Conservation (phyloP, 2,113 vertebrate species). For the Thryonomys swinderianus region DNA sequence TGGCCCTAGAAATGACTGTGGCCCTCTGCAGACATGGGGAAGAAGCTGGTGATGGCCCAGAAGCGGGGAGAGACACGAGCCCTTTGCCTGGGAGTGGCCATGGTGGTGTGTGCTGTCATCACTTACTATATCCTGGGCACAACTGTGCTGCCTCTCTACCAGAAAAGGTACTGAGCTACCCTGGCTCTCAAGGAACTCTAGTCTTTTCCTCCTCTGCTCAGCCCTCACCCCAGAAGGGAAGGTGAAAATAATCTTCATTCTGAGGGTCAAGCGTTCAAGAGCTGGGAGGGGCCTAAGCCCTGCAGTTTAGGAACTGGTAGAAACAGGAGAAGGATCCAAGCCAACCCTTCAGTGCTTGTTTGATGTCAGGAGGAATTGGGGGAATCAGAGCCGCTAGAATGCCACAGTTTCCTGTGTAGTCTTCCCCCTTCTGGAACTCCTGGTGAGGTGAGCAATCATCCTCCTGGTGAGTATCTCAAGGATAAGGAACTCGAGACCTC, state of each 20-base stretch:
- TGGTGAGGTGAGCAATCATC: not conserved
- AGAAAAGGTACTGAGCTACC: constrained; percentile 83
- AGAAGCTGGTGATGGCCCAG: constrained; percentile 89
- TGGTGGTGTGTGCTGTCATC: constrained; percentile 86
- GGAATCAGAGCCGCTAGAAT: not conserved
- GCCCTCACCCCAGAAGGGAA: not conserved
- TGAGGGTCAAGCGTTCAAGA: not conserved
- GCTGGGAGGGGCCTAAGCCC: no score
- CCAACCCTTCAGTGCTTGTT: not conserved
- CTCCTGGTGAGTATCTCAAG: not conserved
- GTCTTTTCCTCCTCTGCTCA: not conserved
- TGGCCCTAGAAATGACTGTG: constrained; percentile 68
- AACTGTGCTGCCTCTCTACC: constrained; percentile 86
- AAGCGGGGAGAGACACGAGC: constrained; percentile 89
- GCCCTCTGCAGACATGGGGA: constrained; percentile 81
- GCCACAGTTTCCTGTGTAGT: not conserved
- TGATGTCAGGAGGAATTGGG: not conserved
- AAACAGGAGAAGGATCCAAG: not conserved
- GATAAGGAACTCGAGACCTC: not conserved
- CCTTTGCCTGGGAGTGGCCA: constrained; percentile 86
- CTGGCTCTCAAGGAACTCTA: not conserved
- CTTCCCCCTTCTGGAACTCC: not conserved
- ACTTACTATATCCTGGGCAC: constrained; percentile 88
- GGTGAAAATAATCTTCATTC: not conserved
- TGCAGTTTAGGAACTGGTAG: not conserved